Evolutionary conservation across 2,113 vertebrate genomes (phyloP), one percentile per base, ranked within the genome.

Genomic region (Odontesthes bonariensis): DNA sequence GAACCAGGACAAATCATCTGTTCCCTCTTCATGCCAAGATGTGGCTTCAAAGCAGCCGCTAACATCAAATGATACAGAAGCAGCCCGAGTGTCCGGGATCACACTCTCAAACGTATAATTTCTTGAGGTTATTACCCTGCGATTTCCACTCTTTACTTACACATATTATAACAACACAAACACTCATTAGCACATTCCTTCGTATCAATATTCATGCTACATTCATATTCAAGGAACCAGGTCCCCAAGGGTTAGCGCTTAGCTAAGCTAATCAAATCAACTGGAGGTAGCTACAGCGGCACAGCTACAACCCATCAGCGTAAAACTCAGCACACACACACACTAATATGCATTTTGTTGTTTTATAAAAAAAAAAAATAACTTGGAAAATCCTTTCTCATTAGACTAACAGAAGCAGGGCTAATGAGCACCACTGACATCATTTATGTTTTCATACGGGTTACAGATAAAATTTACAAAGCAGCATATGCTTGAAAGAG

Each of bases 191-290:
- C 81, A 84, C 76, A 86, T 69, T 58, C 71, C 85, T 85, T 75
- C 52, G 52, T 76, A 86, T 88, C 76, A 81, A 89, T 88, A 90
- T 92, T 92, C 80, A 88, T 88, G 83, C 58, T 55, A 85, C 75
- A 91, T 91, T 85, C 85, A 88, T 88, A 89, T 92, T 90, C 84
- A 82, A 68, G 75, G 77, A 85, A 80, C 80, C 74, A 27, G 60
- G 75, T 65, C 89, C 91, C 86, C 42, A 78, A 84, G 91, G 90
- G 85, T 87, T 88, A 85, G 85, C 65, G 78, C 83, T 90, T 90
- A 86, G 86, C 92, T 91, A 90, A 89, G 84, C 79, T 89, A 92
- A 92, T 90, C 91, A 89, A 90, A 89, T 89, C 82, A 82, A 86
- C 84, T 53, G 58, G 59, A 80, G 56, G 69, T 56, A 76, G 69